Evolutionary conservation across 2,113 vertebrate genomes (phyloP).

Genomic region (Felis catus): DNA sequence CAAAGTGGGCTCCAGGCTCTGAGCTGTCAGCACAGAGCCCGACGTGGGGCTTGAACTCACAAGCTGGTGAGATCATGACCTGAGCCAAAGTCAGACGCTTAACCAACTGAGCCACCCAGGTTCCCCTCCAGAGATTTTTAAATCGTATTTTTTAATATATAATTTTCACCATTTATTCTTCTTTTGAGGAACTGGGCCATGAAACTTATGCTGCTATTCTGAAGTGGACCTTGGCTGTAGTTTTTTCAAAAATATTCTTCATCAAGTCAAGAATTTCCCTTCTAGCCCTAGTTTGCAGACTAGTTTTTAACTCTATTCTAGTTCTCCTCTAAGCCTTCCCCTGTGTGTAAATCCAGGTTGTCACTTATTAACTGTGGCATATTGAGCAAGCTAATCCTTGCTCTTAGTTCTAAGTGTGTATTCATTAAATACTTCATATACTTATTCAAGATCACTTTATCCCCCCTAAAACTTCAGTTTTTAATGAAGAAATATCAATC

Average conservation of each 20-base stretch:
- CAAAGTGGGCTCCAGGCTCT: too few species aligned
- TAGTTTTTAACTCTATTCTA: background rate
- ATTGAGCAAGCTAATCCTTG: background rate
- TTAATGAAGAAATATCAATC: background rate
- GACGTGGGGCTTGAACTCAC: too few species aligned
- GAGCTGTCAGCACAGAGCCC: too few species aligned
- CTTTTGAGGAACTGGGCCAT: background rate
- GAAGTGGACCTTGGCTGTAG: too few species aligned
- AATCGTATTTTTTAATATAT: background rate
- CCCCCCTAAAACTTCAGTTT: background rate
- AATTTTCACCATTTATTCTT: background rate
- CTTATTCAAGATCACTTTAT: background rate
- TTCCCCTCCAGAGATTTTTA: background rate
- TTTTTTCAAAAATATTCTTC: background rate
- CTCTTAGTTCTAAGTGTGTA: background rate
- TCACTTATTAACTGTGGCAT: background rate
- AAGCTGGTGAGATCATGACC: too few species aligned
- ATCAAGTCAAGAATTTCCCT: background rate
- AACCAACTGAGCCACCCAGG: too few species aligned
- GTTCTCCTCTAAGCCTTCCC: too few species aligned
- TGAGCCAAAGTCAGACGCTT: too few species aligned
- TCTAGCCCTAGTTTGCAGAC: background rate
- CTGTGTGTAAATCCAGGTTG: background rate
- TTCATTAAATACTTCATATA: background rate
- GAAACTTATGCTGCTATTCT: too few species aligned